phyloP scores from a whole-genome alignment of 1,140 invertebrate species.

The Drosophila kikkawai region DNA sequence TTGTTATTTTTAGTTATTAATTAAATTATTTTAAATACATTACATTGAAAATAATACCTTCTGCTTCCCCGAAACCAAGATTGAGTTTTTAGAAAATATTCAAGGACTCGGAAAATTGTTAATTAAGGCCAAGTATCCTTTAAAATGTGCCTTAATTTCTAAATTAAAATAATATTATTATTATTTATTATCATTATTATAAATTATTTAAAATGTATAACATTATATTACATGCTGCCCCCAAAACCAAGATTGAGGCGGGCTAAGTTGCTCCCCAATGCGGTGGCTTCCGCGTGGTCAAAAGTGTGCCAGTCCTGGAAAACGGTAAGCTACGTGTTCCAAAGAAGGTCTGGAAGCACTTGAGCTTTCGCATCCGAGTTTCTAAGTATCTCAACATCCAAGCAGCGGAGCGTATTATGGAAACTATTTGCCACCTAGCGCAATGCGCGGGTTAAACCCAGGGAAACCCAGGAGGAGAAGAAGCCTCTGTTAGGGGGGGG shows the following conservation, averaged over 20 bases:
- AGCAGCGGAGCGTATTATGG: conserved; percentile 51
- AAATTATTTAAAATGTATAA: too few relatives aligned
- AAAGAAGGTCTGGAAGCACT: not conserved
- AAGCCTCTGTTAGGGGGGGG: too few relatives aligned
- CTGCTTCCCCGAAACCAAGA: too few relatives aligned
- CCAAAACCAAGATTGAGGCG: not conserved
- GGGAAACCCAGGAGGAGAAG: not conserved
- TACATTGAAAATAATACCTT: too few relatives aligned
- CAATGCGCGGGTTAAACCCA: conserved; percentile 29
- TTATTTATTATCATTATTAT: too few relatives aligned
- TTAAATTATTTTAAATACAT: too few relatives aligned
- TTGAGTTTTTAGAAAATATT: not conserved
- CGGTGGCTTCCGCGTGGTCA: conserved; percentile 11
- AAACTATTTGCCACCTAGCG: conserved; percentile 71
- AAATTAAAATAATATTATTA: too few relatives aligned
- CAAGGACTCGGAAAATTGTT: not conserved
- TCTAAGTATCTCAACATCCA: conserved; percentile 1
- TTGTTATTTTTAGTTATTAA: too few relatives aligned
- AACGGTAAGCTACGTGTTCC: too few relatives aligned
- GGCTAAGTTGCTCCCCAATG: not conserved
- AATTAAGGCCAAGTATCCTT: not conserved
- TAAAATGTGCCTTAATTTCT: not conserved
- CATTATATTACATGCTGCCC: too few relatives aligned
- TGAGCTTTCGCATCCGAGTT: not conserved
- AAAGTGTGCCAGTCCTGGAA: not conserved